Conservation (phyloP, 2,113 vertebrate genomes). For the Stegastes partitus region DNA sequence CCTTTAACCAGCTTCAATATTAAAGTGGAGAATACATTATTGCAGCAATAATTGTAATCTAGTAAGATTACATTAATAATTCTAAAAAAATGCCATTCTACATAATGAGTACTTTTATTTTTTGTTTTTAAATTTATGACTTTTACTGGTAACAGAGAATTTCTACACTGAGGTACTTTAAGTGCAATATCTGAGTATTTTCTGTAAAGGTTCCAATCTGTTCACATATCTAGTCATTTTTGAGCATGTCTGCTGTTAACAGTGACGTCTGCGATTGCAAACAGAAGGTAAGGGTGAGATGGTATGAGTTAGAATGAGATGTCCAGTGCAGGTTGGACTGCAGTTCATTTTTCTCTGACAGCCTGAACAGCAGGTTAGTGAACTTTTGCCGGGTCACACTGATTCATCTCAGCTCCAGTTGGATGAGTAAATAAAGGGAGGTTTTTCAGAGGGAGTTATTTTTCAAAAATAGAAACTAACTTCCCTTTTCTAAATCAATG, state of each 20-base stretch:
- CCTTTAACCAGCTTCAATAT: too few species aligned
- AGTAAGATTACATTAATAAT: too few species aligned
- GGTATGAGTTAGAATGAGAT: not conserved
- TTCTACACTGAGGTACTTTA: too few species aligned
- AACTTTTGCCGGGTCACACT: constrained; percentile 35
- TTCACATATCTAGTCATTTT: not conserved
- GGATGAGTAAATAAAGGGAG: constrained; percentile 34
- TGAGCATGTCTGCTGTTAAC: not conserved
- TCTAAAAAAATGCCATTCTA: too few species aligned
- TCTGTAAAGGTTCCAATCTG: not conserved
- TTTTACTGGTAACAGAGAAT: too few species aligned
- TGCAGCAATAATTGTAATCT: too few species aligned
- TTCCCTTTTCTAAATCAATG: not conserved
- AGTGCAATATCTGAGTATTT: too few species aligned
- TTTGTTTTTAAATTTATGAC: too few species aligned
- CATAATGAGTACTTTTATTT: too few species aligned
- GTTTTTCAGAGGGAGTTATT: not conserved
- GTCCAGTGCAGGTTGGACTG: not conserved
- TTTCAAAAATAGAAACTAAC: not conserved
- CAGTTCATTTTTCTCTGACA: constrained; percentile 6
- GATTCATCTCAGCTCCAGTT: constrained; percentile 45
- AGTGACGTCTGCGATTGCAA: not conserved
- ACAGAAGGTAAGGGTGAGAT: not conserved
- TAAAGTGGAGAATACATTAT: too few species aligned
- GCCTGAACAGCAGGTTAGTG: constrained; percentile 33